A percentile compares a stretch with the other conserved stretches of the same genome.
Evolutionary conservation across 2,113 vertebrate genomes (phyloP).

Genomic region (Andinoacara biseriatus): DNA sequence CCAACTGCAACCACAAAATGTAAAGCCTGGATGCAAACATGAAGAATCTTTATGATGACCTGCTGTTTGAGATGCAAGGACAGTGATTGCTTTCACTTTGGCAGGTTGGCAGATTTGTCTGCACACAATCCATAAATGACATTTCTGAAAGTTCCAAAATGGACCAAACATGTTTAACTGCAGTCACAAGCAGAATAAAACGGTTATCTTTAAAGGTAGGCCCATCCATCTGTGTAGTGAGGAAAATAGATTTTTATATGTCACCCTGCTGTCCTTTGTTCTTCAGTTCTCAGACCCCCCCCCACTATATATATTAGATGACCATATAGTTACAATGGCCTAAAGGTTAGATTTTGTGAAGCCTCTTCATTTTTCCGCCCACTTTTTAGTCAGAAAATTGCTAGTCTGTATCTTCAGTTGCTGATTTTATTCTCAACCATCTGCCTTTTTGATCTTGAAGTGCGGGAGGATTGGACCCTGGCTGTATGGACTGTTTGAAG

Average conservation of each 20-base stretch:
- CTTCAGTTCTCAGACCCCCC: too few species aligned
- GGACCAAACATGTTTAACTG: neutral
- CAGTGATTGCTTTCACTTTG: neutral
- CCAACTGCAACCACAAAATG: neutral
- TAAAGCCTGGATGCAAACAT: neutral
- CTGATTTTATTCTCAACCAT: neutral
- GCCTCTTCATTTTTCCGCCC: neutral
- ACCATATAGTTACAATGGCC: neutral
- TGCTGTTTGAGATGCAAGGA: neutral
- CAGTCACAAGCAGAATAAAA: neutral
- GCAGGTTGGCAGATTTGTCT: neutral
- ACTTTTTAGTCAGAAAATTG: neutral
- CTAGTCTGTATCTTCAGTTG: neutral
- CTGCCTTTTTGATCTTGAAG: neutral
- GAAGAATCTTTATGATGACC: neutral
- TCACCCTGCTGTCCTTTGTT: neutral
- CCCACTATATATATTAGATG: neutral
- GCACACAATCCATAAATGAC: neutral
- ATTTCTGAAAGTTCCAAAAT: neutral
- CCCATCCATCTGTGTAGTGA: neutral
- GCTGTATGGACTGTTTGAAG: neutral
- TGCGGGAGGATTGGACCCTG: neutral
- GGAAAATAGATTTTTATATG: neutral
- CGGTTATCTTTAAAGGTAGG: neutral
- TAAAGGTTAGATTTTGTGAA: neutral